These are phyloP conservation scores for Diorhabda carinulata DNA, from an alignment of 1,140 invertebrate genomes.

Conservation along the genomic window DNA sequence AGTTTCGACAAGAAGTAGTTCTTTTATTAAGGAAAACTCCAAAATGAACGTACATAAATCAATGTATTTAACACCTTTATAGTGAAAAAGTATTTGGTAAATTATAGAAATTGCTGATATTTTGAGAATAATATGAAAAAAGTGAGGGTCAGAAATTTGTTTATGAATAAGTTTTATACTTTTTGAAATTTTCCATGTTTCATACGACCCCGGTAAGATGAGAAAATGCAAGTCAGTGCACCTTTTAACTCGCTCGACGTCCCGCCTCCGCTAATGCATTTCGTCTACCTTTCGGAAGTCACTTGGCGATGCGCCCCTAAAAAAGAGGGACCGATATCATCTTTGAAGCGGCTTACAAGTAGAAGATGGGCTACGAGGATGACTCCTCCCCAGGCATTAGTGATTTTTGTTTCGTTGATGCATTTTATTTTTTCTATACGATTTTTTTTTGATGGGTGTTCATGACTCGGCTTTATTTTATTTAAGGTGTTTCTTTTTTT, in stretches of 20 bases:
- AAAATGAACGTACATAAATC: too few relatives aligned
- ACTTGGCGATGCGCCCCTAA: neutral
- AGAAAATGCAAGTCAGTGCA: neutral
- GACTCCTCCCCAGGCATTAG: conserved; percentile 1
- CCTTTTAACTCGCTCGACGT: neutral
- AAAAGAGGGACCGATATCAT: neutral
- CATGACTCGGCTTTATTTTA: neutral
- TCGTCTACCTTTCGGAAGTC: neutral
- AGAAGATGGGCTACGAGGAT: neutral
- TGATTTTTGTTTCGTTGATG: conserved; percentile 1
- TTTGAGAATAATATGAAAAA: too few relatives aligned
- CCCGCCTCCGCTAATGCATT: neutral
- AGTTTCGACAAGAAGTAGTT: too few relatives aligned
- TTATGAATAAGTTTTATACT: too few relatives aligned
- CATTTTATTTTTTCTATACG: neutral
- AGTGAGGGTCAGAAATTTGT: too few relatives aligned
- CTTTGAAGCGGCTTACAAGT: neutral
- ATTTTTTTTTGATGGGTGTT: conserved; percentile 1
- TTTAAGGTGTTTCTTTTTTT: neutral
- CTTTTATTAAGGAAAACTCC: too few relatives aligned
- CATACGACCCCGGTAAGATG: neutral
- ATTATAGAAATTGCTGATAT: too few relatives aligned
- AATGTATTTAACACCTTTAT: too few relatives aligned
- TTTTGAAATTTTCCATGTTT: neutral
- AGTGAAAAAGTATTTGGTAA: too few relatives aligned